Percentiles rank a stretch among this genome's conserved stretches.
phyloP scores from a whole-genome alignment of 1,140 invertebrate species.

The Zaprionus taronus region DNA sequence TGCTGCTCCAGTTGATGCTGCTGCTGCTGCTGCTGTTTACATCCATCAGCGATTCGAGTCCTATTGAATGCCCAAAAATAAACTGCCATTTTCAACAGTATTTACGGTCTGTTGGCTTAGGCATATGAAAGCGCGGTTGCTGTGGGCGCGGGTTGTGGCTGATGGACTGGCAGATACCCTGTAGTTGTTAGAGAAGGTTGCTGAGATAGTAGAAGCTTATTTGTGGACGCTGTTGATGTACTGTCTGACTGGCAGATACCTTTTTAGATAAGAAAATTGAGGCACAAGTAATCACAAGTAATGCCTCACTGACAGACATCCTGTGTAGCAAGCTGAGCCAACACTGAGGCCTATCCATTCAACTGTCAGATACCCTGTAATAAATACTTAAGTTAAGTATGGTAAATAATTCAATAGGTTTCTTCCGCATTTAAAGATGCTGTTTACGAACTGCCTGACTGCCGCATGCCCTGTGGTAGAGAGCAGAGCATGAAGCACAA shows the following conservation, averaged over 20 bases:
- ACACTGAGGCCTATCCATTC: too few relatives aligned
- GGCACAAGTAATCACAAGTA: too few relatives aligned
- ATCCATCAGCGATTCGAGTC: constrained; percentile 65
- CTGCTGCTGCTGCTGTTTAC: constrained; percentile 52
- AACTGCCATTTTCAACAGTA: constrained; percentile 78
- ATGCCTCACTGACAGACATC: too few relatives aligned
- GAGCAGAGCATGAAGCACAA: not conserved
- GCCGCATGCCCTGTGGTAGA: not conserved
- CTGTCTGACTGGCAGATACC: too few relatives aligned
- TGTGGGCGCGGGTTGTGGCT: constrained; percentile 26
- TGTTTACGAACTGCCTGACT: not conserved
- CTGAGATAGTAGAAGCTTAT: not conserved
- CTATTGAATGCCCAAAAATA: constrained; percentile 78
- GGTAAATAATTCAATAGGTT: too few relatives aligned
- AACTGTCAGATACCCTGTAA: too few relatives aligned
- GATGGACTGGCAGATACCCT: not conserved
- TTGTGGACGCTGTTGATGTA: not conserved
- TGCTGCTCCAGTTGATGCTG: not conserved
- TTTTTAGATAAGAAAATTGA: too few relatives aligned
- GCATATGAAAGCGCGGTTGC: constrained; percentile 53
- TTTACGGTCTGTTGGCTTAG: constrained; percentile 80
- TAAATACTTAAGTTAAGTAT: too few relatives aligned
- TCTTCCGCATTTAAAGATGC: not conserved
- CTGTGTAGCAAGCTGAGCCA: too few relatives aligned
- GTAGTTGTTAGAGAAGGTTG: not conserved